phyloP scores from a whole-genome alignment of 2,113 vertebrate genomes.

The Entelurus aequoreus region DNA sequence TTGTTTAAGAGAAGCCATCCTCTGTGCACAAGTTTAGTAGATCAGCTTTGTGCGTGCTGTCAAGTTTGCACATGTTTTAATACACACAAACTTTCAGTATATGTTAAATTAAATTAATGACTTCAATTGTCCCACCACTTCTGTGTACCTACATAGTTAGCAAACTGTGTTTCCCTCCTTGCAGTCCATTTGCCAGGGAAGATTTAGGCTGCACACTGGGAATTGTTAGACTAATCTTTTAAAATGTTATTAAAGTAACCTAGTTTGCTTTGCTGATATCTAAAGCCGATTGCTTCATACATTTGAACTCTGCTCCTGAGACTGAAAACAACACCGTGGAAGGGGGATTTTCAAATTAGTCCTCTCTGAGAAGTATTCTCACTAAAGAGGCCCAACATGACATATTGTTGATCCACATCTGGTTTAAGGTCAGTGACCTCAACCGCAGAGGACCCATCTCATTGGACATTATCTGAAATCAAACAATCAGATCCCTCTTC shows the following conservation, averaged over 20 bases:
- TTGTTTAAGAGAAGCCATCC: too few relatives aligned
- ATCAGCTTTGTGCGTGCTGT: too few relatives aligned
- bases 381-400: slow-evolving; percentile 39
- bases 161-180: slow-evolving; percentile 45
- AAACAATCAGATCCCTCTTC: slow-evolving; percentile 34
- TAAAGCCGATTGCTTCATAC: slow-evolving; percentile 47
- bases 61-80: too few relatives aligned
- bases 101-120: neutral
- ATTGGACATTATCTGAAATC: slow-evolving; percentile 26
- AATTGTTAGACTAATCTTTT: slow-evolving; percentile 61
- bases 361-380: slow-evolving; percentile 29
- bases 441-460: slow-evolving; percentile 39
- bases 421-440: slow-evolving; percentile 35
- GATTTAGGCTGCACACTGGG: slow-evolving; percentile 37
- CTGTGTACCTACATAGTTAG: slow-evolving; percentile 24
- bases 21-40: too few relatives aligned
- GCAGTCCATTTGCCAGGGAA: slow-evolving; percentile 25
- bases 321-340: slow-evolving; percentile 50
- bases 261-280: slow-evolving; percentile 43
- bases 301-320: slow-evolving; percentile 16
- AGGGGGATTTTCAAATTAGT: slow-evolving; percentile 49
- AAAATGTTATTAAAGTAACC: slow-evolving; percentile 62
- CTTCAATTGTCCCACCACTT: neutral
- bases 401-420: slow-evolving; percentile 50
- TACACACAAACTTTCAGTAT: neutral